Conservation (phyloP, 2,888 invertebrate genomes). For the Acleris cristana region DNA sequence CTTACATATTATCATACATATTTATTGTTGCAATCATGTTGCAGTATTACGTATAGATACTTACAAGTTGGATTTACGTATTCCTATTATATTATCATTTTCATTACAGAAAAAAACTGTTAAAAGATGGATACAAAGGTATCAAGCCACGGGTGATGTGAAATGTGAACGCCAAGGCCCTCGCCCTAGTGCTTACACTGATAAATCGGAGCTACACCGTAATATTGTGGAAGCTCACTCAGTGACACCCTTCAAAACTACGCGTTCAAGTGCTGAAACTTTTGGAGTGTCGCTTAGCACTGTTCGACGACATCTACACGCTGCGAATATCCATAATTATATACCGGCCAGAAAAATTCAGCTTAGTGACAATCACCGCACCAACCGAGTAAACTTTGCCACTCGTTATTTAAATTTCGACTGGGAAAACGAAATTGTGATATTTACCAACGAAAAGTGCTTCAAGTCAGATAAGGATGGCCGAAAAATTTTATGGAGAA, state of each 20-base stretch:
- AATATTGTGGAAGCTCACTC: neutral
- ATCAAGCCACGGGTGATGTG: neutral
- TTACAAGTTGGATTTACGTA: no score
- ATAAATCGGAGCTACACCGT: neutral
- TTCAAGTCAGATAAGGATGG: conserved; percentile 14
- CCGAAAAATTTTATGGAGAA: neutral
- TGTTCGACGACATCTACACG: conserved; percentile 1
- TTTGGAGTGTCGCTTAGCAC: conserved; percentile 1
- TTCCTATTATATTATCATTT: no score
- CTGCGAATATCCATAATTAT: conserved; percentile 2
- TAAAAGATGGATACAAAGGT: neutral
- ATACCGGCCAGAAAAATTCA: conserved; percentile 6
- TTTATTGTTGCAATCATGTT: no score
- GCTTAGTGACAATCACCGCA: neutral
- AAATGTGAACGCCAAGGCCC: neutral
- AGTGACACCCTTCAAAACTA: neutral
- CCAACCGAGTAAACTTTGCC: neutral
- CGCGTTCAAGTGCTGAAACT: neutral
- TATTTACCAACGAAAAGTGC: conserved; percentile 11
- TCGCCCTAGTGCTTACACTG: neutral
- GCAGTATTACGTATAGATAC: no score
- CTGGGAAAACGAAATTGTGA: conserved; percentile 4
- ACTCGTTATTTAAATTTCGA: conserved; percentile 2
- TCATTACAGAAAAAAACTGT: no score
- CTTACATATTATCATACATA: no score